phyloP scores from a whole-genome alignment of 2,113 vertebrate species.

The Corvus moneduloides region DNA sequence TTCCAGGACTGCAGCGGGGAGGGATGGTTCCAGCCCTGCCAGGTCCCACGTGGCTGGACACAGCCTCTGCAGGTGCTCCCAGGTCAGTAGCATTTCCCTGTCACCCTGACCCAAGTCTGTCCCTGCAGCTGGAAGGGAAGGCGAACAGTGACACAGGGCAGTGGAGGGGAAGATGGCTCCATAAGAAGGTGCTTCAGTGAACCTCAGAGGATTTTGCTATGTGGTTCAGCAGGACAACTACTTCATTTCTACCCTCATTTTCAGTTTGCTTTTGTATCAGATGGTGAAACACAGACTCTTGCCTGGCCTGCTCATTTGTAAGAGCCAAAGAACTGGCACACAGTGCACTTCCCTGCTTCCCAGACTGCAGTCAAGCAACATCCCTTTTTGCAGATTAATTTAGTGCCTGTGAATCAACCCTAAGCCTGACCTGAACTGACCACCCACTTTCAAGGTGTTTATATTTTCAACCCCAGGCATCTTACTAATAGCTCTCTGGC shows the following conservation, averaged over 20 bases:
- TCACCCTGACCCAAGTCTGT: neutral
- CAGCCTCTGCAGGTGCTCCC: neutral
- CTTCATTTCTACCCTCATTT: neutral
- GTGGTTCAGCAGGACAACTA: neutral
- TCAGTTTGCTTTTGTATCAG: neutral
- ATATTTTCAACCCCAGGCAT: constrained; percentile 29
- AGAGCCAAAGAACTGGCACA: neutral
- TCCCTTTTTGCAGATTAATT: constrained; percentile 35
- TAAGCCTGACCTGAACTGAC: constrained; percentile 18
- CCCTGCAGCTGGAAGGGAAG: neutral
- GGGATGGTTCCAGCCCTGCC: neutral
- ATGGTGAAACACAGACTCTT: neutral
- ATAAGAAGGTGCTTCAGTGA: neutral
- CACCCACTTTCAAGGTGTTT: constrained; percentile 39
- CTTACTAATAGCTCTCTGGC: neutral
- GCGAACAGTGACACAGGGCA: rapidly evolving
- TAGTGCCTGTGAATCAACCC: constrained; percentile 25
- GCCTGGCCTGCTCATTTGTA: neutral
- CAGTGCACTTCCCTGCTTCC: neutral
- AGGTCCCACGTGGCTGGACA: rapidly evolving
- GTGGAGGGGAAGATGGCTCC: rapidly evolving
- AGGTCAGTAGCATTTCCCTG: neutral
- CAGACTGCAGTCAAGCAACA: neutral
- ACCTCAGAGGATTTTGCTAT: neutral
- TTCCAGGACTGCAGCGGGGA: neutral